Percentiles rank a stretch among this genome's conserved stretches.
These are phyloP conservation scores for Dascyllus trimaculatus DNA, from an alignment of 2,113 vertebrate genomes.

Conservation along the genomic window DNA sequence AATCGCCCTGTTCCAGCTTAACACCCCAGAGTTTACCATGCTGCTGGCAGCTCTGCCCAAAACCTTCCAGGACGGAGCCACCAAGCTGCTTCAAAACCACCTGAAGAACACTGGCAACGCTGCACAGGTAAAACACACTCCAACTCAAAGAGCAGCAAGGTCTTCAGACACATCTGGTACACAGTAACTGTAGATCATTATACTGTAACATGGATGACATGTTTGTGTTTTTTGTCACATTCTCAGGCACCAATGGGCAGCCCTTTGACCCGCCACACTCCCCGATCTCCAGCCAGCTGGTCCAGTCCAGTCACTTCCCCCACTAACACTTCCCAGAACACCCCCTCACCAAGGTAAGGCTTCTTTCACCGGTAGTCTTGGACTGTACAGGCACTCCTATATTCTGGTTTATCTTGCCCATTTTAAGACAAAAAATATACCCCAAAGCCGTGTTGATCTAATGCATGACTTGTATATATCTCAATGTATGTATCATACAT, in stretches of 20 bases:
- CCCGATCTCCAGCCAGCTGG: constrained; percentile 94
- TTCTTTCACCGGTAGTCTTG: not conserved
- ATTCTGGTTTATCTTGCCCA: not conserved
- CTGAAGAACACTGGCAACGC: constrained; percentile 93
- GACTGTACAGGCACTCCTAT: not conserved
- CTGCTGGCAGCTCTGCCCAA: constrained; percentile 96
- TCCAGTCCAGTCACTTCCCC: constrained; percentile 96
- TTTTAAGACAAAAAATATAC: fast-evolving
- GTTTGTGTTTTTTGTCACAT: constrained; percentile 4
- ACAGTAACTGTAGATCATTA: not conserved
- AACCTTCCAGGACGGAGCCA: constrained; percentile 98
- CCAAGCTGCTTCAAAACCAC: constrained; percentile 96
- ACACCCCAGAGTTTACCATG: constrained; percentile 99
- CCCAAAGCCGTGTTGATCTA: not conserved
- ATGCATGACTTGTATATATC: not conserved
- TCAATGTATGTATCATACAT: not conserved
- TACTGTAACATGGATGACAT: not conserved
- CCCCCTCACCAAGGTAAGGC: constrained; percentile 92
- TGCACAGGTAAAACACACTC: constrained; percentile 87
- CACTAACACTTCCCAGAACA: constrained; percentile 94
- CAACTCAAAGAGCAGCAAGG: not conserved
- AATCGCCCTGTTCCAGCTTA: constrained; percentile 96
- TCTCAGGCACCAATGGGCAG: constrained; percentile 91
- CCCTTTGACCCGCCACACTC: constrained; percentile 92
- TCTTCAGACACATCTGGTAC: not conserved